These are phyloP conservation scores for Chrosomus eos DNA, from an alignment of 2,797 vertebrate genomes.

Conservation along the genomic window DNA sequence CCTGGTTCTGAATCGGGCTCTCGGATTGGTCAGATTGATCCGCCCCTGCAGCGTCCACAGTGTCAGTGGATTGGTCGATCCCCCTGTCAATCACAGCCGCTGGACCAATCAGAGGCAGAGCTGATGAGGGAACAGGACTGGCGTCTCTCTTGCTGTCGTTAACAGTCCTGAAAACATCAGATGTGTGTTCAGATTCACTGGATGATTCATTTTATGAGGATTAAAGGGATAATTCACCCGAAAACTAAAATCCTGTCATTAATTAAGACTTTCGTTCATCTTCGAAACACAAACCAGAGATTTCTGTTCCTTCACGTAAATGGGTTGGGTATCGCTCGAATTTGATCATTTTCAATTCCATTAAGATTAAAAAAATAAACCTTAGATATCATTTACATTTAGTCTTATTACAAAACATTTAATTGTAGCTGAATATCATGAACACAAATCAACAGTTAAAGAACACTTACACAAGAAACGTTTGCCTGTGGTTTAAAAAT, in stretches of 20 bases:
- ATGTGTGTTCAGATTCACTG: background rate
- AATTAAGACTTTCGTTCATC: background rate
- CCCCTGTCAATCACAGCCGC: conserved; percentile 67
- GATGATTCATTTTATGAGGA: background rate
- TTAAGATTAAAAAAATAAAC: too few species aligned
- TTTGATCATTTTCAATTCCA: too few species aligned
- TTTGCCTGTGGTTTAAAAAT: too few species aligned
- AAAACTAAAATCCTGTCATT: background rate
- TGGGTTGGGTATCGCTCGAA: too few species aligned
- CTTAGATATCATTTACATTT: too few species aligned
- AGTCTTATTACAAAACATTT: too few species aligned
- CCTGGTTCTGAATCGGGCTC: conserved; percentile 66
- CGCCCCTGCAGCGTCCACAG: background rate
- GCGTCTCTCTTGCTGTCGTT: conserved; percentile 68
- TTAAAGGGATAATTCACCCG: background rate
- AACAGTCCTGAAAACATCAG: conserved; percentile 69
- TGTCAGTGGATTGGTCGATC: conserved; percentile 66
- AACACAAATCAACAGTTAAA: too few species aligned
- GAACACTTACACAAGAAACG: too few species aligned
- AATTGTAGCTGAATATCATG: too few species aligned
- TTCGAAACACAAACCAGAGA: too few species aligned
- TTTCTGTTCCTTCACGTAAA: too few species aligned
- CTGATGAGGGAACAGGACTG: conserved; percentile 68
- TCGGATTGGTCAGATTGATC: conserved; percentile 66
- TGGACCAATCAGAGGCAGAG: conserved; percentile 66